Percentiles rank a stretch among this genome's conserved stretches.
Conservation (phyloP, 2,888 invertebrate species). For the Enchytraeus crypticus region DNA sequence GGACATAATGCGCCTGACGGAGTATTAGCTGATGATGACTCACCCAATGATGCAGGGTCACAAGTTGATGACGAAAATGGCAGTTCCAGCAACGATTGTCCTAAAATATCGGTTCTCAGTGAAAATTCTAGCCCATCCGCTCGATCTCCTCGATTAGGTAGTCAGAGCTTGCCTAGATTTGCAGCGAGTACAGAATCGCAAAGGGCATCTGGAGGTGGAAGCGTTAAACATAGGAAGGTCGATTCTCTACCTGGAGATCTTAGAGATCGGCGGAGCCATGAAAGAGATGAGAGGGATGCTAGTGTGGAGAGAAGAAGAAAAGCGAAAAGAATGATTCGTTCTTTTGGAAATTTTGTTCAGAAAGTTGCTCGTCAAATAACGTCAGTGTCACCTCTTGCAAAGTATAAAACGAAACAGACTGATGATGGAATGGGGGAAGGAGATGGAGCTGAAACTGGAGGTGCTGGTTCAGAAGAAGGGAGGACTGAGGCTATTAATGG, state of each 20-base stretch:
- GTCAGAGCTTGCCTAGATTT: slow-evolving; percentile 2
- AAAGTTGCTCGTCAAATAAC: slow-evolving; percentile 21
- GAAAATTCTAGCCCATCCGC: no score
- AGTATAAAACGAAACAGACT: background rate
- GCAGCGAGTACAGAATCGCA: background rate
- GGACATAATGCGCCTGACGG: no score
- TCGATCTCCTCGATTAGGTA: background rate
- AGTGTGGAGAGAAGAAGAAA: no score
- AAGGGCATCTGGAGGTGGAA: background rate
- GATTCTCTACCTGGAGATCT: slow-evolving; percentile 10
- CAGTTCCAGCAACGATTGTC: no score
- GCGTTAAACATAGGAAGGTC: background rate
- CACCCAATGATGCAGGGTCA: no score
- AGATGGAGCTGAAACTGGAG: background rate
- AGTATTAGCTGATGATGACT: no score
- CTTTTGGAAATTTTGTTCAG: slow-evolving; percentile 34
- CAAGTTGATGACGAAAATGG: no score
- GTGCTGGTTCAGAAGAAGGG: background rate
- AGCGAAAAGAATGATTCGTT: slow-evolving; percentile 31
- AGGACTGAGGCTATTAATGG: background rate
- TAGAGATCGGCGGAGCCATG: slow-evolving; percentile 8
- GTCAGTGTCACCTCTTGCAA: slow-evolving; percentile 11
- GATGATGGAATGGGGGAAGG: background rate
- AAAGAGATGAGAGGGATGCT: slow-evolving; percentile 18
- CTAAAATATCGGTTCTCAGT: no score